These are phyloP conservation scores for Harpalus rufipes DNA, from an alignment of 2,888 invertebrate genomes.

Conservation along the genomic window DNA sequence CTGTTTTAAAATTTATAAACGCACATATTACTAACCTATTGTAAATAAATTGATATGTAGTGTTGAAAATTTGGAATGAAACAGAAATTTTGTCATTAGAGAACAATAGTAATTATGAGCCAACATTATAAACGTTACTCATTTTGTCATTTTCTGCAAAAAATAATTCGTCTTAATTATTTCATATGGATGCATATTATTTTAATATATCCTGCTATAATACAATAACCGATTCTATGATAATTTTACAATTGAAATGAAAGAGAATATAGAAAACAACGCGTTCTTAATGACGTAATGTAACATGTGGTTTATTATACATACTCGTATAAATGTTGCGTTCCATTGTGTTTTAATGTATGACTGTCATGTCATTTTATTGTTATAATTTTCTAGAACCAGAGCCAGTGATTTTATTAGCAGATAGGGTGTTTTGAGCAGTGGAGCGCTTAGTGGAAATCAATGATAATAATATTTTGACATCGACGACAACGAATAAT, in stretches of 20 bases:
- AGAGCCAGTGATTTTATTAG: constrained; percentile 39
- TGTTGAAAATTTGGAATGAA: too few species aligned
- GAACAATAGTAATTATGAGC: too few species aligned
- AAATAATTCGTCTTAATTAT: too few species aligned
- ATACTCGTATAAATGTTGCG: constrained; percentile 14
- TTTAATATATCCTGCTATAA: too few species aligned
- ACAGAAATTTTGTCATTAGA: too few species aligned
- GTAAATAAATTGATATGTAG: too few species aligned
- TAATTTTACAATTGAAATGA: neutral
- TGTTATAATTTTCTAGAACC: constrained; percentile 50
- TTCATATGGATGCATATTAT: too few species aligned
- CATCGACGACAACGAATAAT: neutral
- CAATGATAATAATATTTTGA: constrained; percentile 46
- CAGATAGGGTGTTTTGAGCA: constrained; percentile 23
- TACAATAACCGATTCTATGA: neutral
- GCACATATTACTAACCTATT: too few species aligned
- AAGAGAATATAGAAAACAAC: neutral
- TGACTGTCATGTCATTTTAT: constrained; percentile 49
- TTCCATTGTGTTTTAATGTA: constrained; percentile 35
- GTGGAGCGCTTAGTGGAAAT: constrained; percentile 17
- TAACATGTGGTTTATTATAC: neutral
- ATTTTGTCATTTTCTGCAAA: too few species aligned
- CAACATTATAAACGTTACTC: too few species aligned
- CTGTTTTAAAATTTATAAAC: too few species aligned
- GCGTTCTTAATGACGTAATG: constrained; percentile 37